These are phyloP conservation scores for Agrypnus murinus DNA, from an alignment of 2,888 invertebrate species.

Conservation along the genomic window DNA sequence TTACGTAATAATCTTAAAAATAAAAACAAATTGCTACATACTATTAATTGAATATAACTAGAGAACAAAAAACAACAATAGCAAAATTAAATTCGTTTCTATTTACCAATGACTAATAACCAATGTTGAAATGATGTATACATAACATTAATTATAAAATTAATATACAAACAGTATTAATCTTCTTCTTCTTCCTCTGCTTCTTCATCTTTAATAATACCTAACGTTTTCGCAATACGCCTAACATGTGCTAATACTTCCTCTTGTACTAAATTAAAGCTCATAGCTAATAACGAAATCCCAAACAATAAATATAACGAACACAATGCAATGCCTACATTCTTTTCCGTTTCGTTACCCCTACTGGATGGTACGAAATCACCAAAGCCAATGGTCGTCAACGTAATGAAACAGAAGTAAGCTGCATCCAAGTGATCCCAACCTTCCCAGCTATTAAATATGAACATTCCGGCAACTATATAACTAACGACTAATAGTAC, in stretches of 20 bases:
- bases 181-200: slow-evolving; percentile 76
- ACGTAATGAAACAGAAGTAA: slow-evolving; percentile 95
- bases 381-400: slow-evolving; percentile 95
- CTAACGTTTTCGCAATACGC: slow-evolving; percentile 87
- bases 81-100: no score
- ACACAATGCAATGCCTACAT: slow-evolving; percentile 86
- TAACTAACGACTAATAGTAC: slow-evolving; percentile 91
- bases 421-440: slow-evolving; percentile 92
- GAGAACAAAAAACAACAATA: no score
- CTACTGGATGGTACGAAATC: slow-evolving; percentile 93
- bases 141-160: no score
- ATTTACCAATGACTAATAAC: no score
- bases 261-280: slow-evolving; percentile 96
- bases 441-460: slow-evolving; percentile 89
- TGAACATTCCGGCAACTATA: slow-evolving; percentile 90
- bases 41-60: no score
- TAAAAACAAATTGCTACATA: no score
- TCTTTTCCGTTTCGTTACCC: slow-evolving; percentile 71
- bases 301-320: slow-evolving; percentile 95
- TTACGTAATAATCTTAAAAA: no score
- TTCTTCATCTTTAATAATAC: slow-evolving; percentile 87
- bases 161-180: no score
- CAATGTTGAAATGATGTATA: no score
- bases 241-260: slow-evolving; percentile 93
- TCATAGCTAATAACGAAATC: slow-evolving; percentile 95